Evolutionary conservation across 2,888 invertebrate species (phyloP).

Genomic region (Ophioninae sp.): DNA sequence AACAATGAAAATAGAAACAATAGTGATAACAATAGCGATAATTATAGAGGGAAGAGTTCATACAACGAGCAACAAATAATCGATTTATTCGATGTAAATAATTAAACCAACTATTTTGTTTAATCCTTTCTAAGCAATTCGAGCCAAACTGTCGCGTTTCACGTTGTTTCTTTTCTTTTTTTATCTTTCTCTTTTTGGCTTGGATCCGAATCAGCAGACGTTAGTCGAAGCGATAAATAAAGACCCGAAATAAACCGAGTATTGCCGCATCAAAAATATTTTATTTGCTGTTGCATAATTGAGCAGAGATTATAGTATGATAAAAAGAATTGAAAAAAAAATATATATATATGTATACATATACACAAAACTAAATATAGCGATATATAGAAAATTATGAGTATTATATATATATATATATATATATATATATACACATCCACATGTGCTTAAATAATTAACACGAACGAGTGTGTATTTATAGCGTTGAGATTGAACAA

Average conservation of each 20-base stretch:
- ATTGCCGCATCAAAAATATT: constrained; percentile 62
- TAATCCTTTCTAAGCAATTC: background rate
- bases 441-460: background rate
- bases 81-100: background rate
- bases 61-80: background rate
- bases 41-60: background rate
- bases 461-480: constrained; percentile 71
- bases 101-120: background rate
- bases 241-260: constrained; percentile 6
- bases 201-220: constrained; percentile 5
- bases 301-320: constrained; percentile 62
- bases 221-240: constrained; percentile 11
- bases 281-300: constrained; percentile 73
- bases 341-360: constrained; percentile 65
- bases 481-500: constrained; percentile 77
- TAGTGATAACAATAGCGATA: background rate
- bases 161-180: background rate
- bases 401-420: constrained; percentile 38
- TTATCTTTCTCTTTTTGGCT: background rate
- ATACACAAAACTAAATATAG: constrained; percentile 45
- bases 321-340: constrained; percentile 60
- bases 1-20: background rate
- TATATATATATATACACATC: constrained; percentile 70
- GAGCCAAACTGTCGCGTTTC: constrained; percentile 13
- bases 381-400: constrained; percentile 59